Base-by-base conservation (phyloP, 2,888 invertebrate species). In the Drosophila nr. perissopoda region DNA sequence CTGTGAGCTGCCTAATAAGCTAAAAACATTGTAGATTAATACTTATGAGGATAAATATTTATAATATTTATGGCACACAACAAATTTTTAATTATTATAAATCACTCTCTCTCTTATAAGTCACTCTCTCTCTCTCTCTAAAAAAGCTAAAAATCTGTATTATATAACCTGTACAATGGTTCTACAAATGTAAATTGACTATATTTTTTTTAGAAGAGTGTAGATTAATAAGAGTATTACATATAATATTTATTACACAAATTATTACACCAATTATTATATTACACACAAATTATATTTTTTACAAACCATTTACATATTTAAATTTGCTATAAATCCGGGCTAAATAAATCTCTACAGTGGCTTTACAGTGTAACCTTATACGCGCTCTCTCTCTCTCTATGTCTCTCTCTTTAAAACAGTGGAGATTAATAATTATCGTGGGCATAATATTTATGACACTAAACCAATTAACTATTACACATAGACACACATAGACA, bases 401-500 rank as follows among this genome's bases (percentile, higher is more conserved):
- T 16, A 0, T 21, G 13, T n/a, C 16, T 21, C 13, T 13, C 21
- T 46, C 7, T 38, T n/a, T n/a, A 27, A 18, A 40, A 57, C 40
- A 31, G 31, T 29, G 21, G 11, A 18, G 29, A 40, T 40, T 51
- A 48, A 48, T 36, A 42, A 42, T 46, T 34, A 54, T 13, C 54
- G 49, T 36, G 34, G 29, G 34, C 46, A 69, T 66, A 40, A 62
- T 74, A 67, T 75, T 64, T 67, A 67, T 73, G 58, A 46, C 57
- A 66, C 68, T 76, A 83, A 86, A 77, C 56, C 83, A 88, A 89
- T 85, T 85, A 89, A 75, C 66, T 82, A 72, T 66, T 74, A 74
- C 77, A 83, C 63, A 64, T 53, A 61, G 61, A 49, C 57, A 71
- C 49, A 66, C 40, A 57, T 21, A 16, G 4, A 54, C 69, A 71